These are phyloP conservation scores for Mizuhopecten yessoensis DNA, from an alignment of 1,140 invertebrate genomes.

Conservation along the genomic window DNA sequence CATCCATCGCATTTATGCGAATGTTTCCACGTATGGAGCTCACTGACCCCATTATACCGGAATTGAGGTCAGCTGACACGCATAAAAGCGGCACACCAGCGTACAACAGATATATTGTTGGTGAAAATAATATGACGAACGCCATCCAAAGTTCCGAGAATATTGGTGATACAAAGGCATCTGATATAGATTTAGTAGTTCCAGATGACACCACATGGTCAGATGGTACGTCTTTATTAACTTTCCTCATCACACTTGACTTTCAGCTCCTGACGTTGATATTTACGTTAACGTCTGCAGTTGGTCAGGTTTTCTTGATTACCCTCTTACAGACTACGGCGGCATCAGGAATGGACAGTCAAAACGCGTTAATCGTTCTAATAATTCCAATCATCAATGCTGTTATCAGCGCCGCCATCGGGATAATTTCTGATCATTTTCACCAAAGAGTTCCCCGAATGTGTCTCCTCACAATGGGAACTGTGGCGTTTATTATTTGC, in stretches of 20 bases:
- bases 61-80: no score
- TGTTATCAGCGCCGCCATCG: slow-evolving; percentile 58
- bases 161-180: neutral
- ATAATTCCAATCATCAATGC: slow-evolving; percentile 64
- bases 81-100: neutral
- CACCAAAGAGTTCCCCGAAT: slow-evolving; percentile 58
- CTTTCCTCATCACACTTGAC: slow-evolving; percentile 45
- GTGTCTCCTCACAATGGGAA: slow-evolving; percentile 40
- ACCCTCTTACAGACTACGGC: slow-evolving; percentile 61
- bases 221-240: neutral
- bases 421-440: slow-evolving; percentile 63
- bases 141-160: neutral
- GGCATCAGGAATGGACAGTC: slow-evolving; percentile 54
- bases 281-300: slow-evolving; percentile 60
- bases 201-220: neutral
- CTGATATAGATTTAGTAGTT: neutral
- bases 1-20: no score
- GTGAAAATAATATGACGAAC: neutral
- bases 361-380: slow-evolving; percentile 57
- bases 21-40: no score
- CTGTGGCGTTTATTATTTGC: neutral
- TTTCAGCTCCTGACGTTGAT: slow-evolving; percentile 63
- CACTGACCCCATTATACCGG: no score
- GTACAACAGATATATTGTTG: neutral
- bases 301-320: slow-evolving; percentile 57